These are phyloP conservation scores for Amia ocellicauda DNA, from an alignment of 2,113 vertebrate genomes.

Conservation along the genomic window DNA sequence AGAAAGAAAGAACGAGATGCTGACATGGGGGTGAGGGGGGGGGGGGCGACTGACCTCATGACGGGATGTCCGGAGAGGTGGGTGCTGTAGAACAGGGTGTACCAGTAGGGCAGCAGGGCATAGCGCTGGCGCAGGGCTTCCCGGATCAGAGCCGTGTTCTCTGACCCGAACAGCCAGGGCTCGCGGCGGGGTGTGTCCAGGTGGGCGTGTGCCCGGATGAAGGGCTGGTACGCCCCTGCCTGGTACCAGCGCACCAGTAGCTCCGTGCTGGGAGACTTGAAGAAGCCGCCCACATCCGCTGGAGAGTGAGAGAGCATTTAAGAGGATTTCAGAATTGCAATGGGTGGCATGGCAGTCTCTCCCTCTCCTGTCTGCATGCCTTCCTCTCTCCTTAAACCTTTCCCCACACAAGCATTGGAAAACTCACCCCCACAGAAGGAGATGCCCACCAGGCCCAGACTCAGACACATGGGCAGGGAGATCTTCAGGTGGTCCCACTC, in stretches of 20 bases:
- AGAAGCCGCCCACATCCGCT: constrained; percentile 90
- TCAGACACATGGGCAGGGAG: constrained; percentile 87
- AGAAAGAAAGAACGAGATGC: neutral
- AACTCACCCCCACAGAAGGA: constrained; percentile 87
- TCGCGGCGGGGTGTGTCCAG: constrained; percentile 85
- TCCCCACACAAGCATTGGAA: too few relatives aligned
- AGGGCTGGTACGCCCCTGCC: constrained; percentile 84
- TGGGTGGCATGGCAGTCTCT: too few relatives aligned
- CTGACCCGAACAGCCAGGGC: constrained; percentile 82
- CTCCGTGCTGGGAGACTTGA: constrained; percentile 78
- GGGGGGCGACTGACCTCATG: constrained; percentile 71
- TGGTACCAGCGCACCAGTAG: constrained; percentile 91
- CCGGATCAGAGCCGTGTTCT: constrained; percentile 73
- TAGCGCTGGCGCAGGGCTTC: constrained; percentile 76
- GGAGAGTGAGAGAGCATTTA: neutral
- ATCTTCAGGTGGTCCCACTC: constrained; percentile 89
- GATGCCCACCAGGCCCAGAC: constrained; percentile 76
- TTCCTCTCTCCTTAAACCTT: too few relatives aligned
- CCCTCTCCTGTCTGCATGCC: too few relatives aligned
- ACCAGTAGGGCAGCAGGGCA: constrained; percentile 84
- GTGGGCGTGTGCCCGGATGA: constrained; percentile 87
- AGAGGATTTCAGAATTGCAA: too few relatives aligned
- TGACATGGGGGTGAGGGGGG: neutral
- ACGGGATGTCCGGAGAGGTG: constrained; percentile 70
- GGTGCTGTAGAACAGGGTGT: constrained; percentile 77